Evolutionary conservation across 2,797 vertebrate species (phyloP).

Genomic region (Sphenopsis melanotis): DNA sequence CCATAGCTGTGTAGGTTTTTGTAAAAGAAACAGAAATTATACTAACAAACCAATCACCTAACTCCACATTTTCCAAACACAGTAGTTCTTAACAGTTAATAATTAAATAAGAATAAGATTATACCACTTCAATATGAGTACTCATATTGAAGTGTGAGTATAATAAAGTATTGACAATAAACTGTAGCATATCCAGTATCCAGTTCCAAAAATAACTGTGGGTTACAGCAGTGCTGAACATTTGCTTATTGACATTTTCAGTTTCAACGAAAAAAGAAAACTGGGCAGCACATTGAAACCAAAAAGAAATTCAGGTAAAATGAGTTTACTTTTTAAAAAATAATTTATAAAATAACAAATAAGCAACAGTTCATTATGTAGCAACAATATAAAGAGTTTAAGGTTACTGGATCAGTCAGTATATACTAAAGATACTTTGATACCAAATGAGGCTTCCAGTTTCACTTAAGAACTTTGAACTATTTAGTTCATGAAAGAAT

Average conservation of each 20-base stretch:
- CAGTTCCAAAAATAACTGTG: background rate
- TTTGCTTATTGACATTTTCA: background rate
- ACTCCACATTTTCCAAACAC: constrained; percentile 8
- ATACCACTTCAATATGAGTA: background rate
- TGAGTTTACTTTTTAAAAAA: constrained; percentile 44
- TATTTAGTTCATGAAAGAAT: constrained; percentile 72
- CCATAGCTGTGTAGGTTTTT: background rate
- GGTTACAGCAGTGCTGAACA: background rate
- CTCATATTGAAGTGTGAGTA: background rate
- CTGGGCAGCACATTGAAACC: constrained; percentile 53
- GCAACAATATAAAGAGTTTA: constrained; percentile 78
- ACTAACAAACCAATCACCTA: background rate
- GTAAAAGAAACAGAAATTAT: background rate
- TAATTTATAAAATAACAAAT: constrained; percentile 63
- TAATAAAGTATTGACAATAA: constrained; percentile 4
- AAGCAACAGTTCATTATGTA: constrained; percentile 47
- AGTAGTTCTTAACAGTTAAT: constrained; percentile 15
- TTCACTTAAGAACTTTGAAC: constrained; percentile 69
- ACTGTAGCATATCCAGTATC: background rate
- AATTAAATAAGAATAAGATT: background rate
- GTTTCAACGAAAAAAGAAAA: constrained; percentile 19
- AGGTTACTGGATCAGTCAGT: constrained; percentile 84
- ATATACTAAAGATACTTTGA: constrained; percentile 76
- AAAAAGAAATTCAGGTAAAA: constrained; percentile 48
- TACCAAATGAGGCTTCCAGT: constrained; percentile 76